Evolutionary conservation across 2,888 invertebrate species (phyloP), one percentile per base, ranked within the genome.

Genomic region (Eudemis profundana): DNA sequence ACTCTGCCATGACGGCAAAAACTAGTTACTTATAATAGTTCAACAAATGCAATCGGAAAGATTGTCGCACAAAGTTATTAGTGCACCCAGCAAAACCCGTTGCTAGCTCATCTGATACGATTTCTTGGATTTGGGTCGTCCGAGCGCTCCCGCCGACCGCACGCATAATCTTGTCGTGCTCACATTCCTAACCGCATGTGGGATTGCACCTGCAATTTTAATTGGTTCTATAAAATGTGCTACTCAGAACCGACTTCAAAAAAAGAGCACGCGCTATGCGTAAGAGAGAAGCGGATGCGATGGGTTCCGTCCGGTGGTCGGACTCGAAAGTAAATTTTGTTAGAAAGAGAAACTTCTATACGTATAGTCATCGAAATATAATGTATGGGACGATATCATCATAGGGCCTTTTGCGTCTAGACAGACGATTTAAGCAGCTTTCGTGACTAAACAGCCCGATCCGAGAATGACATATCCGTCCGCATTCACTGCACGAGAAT

Each of bases 81-180:
- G 4, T 42, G 40, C 40, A n/a, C n/a, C 10, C n/a, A 19, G 14
- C 12, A n/a, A 50, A 59, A 42, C 8, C 40, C 40, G 38, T 10
- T 3, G n/a, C 12, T 7, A 29, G 8, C 38, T 29, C 4, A 29
- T 29, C 40, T n/a, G 17, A 29, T 40, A 40, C 14, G 42, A 50
- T 40, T n/a, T 19, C 12, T 19, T 38, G 14, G 3, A 29, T 14
- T 14, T 17, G 38, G 19, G 15, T 23, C 27, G 49, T 10, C 38
- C 10, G 14, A n/a, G n/a, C 40, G 60, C 50, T 8, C 1, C 8
- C 5, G 8, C n/a, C 8, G 42, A 19, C 40, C 29, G 38, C 29
- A 50, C n/a, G 2, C n/a, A 19, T 50, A 50, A 50, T 1, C 14
- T 60, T 61, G 60, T 42, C 27, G 23, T 54, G 33, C 54, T 5